phyloP scores from a whole-genome alignment of 1,140 invertebrate species.

The Drosophila ironensis region DNA sequence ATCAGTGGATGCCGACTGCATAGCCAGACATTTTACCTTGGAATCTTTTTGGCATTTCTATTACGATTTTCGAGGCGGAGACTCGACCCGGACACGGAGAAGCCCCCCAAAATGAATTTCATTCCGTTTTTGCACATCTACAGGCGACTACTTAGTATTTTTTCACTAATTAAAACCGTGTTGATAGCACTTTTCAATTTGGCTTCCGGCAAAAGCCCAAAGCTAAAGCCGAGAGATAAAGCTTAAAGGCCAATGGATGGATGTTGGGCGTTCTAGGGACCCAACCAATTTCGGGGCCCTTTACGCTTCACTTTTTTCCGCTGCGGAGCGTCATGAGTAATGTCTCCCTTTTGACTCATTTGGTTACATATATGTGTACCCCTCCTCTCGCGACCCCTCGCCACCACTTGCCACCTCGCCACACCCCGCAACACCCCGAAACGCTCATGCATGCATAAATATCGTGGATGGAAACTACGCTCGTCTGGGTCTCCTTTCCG shows the following conservation, averaged over 20 bases:
- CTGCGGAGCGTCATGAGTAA: constrained; percentile 62
- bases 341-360: constrained; percentile 80
- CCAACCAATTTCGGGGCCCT: constrained; percentile 6
- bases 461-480: constrained; percentile 45
- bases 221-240: not conserved
- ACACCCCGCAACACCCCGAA: constrained; percentile 12
- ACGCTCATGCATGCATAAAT: constrained; percentile 36
- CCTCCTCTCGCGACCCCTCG: too few species aligned
- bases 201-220: constrained; percentile 17
- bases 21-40: constrained; percentile 66
- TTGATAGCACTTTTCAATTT: constrained; percentile 63
- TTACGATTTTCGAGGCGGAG: constrained; percentile 53
- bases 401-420: too few species aligned
- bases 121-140: constrained; percentile 43
- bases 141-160: constrained; percentile 18
- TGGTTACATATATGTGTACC: too few species aligned
- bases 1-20: constrained; percentile 49
- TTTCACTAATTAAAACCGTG: constrained; percentile 70
- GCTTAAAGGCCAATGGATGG: not conserved
- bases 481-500: constrained; percentile 6
- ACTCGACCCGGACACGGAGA: not conserved
- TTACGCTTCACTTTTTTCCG: constrained; percentile 8
- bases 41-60: constrained; percentile 73
- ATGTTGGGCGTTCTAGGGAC: not conserved
- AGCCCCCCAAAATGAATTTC: constrained; percentile 58